Percentiles rank a stretch among this genome's conserved stretches.
These are phyloP conservation scores for Drosophila funebris DNA, from an alignment of 1,140 invertebrate genomes.

Conservation along the genomic window DNA sequence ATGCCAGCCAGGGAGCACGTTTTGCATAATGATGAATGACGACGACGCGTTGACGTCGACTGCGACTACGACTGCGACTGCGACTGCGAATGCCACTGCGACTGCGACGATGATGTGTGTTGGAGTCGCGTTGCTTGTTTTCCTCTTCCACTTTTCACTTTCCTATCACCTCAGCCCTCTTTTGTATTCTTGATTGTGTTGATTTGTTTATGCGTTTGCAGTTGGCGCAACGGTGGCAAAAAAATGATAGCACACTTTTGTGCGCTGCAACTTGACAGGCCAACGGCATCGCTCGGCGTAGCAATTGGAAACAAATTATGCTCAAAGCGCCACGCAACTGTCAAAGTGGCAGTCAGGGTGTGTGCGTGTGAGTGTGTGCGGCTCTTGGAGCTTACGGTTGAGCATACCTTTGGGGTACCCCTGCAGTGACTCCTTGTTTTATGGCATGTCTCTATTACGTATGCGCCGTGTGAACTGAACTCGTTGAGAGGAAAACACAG, in stretches of 20 bases:
- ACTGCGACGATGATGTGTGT: constrained; percentile 55
- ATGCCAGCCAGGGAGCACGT: constrained; percentile 68
- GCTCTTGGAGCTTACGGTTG: background rate
- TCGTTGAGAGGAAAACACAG: background rate
- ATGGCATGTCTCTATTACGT: constrained; percentile 46
- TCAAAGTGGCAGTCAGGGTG: constrained; percentile 32
- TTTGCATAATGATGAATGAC: constrained; percentile 81
- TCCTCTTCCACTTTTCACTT: constrained; percentile 1
- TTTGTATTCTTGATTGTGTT: constrained; percentile 18
- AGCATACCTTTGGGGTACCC: constrained; percentile 29
- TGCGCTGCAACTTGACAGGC: constrained; percentile 36
- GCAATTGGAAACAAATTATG: constrained; percentile 80
- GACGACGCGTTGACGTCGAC: constrained; percentile 51
- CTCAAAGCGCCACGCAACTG: constrained; percentile 66
- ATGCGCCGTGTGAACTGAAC: constrained; percentile 27
- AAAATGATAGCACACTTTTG: constrained; percentile 49
- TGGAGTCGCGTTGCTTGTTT: constrained; percentile 27
- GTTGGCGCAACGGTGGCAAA: constrained; percentile 31
- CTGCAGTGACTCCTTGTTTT: constrained; percentile 26
- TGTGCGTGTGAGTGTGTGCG: background rate
- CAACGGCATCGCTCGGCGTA: constrained; percentile 47
- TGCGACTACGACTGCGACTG: constrained; percentile 19
- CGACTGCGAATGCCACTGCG: constrained; percentile 19
- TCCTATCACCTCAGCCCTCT: background rate
- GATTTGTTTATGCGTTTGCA: constrained; percentile 69